Evolutionary conservation across 2,888 invertebrate genomes (phyloP), one percentile per base, ranked within the genome.

Genomic region (Argyresthia goedartella): DNA sequence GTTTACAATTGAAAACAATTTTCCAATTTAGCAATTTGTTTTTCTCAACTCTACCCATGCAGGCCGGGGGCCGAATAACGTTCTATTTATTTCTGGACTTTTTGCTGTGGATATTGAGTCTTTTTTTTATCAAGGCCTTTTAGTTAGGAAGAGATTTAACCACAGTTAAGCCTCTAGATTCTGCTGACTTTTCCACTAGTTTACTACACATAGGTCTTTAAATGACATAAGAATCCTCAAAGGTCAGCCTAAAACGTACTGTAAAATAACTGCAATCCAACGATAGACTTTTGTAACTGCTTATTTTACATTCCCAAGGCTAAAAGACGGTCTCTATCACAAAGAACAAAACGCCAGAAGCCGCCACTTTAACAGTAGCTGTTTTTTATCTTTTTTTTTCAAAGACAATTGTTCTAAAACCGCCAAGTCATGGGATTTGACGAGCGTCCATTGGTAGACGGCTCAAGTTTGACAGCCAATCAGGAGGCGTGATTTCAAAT

Each of bases 351-450:
- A 69, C 66, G 62, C 61, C 73, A 70, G 77, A 69, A 80, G 77
- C 75, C 64, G 79, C 79, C 77, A 81, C 79, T 80, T 82, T 81
- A 76, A 79, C 85, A 76, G 85, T 77, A 85, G 85, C 84, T 66
- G 62, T 69, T 68, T 73, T 73, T 76, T 73, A 73, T 64, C 59
- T 55, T 61, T 58, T 61, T 63, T 68, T 68, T 64, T 65, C 61
- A 59, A 63, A 62, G 63, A 69, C 80, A 80, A 81, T 82, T 79
- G 80, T 80, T 73, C 70, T 60, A 61, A 73, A 74, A 75, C 69
- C 68, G 77, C 78, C 71, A 58, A 73, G 82, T 86, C 85, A 86
- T 77, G 73, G 74, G 69, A 72, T 76, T 79, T 85, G 85, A 86
- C 82, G 82, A 84, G 78, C 81, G 59, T 62, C 76, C 69, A 86